Evolutionary conservation across 2,888 invertebrate species (phyloP).

Genomic region (Dolomedes plantarius): DNA sequence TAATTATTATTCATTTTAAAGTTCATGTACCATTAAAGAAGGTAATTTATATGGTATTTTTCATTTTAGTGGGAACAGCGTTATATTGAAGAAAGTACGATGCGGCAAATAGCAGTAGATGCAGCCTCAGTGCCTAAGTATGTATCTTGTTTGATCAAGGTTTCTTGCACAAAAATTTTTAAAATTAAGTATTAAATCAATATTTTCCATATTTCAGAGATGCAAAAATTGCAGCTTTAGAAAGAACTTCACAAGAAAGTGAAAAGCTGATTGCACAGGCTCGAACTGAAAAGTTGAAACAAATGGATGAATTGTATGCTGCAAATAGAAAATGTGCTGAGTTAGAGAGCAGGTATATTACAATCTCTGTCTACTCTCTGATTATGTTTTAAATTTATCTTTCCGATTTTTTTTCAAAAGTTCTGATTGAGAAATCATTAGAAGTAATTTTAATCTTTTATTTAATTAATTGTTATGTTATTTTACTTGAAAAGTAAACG

Average conservation of each 20-base stretch:
- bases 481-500: too few species aligned
- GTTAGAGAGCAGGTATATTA: constrained; percentile 85
- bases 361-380: too few species aligned
- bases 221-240: constrained; percentile 87
- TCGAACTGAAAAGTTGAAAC: constrained; percentile 88
- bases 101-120: constrained; percentile 87
- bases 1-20: too few species aligned
- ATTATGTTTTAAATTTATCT: background rate
- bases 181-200: too few species aligned
- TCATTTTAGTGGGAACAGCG: constrained; percentile 84
- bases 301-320: constrained; percentile 91
- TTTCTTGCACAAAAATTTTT: too few species aligned
- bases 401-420: background rate
- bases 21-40: too few species aligned
- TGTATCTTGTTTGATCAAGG: constrained; percentile 74
- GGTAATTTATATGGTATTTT: too few species aligned
- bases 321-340: constrained; percentile 91
- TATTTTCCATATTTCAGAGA: constrained; percentile 80
- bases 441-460: too few species aligned
- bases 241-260: constrained; percentile 87
- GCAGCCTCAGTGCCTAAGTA: constrained; percentile 86
- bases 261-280: constrained; percentile 91
- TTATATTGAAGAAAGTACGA: constrained; percentile 87
- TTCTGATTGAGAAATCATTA: too few species aligned
- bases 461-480: too few species aligned